Evolutionary conservation across 2,888 invertebrate genomes (phyloP), one percentile per base, ranked within the genome.

Genomic region (Cordilura impudica): DNA sequence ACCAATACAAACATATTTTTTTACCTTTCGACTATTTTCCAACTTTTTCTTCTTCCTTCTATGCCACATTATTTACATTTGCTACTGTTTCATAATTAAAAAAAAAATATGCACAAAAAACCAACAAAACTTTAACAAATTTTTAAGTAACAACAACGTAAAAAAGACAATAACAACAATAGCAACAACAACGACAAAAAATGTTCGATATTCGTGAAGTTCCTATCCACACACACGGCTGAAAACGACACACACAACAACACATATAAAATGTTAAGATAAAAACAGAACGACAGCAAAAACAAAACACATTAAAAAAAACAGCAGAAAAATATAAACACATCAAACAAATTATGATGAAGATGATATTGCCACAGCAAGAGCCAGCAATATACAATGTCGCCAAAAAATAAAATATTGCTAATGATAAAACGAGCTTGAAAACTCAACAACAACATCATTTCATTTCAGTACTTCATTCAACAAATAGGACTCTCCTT

Each of bases 171-270:
- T 65, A 78, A 70, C 35, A 53, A 47, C 18, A 69, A 69, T 8
- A 63, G 61, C 18, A 47, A 58, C 7, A 72, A 35, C 14, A 39
- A 49, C 60, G 75, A 73, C 65, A 63, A 75, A 79, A n/a, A 18
- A 72, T 75, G 71, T 79, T 75, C 75, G 71, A 71, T 79, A 79
- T 75, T 67, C 71, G 79, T 58, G 71, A 75, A 79, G 79, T 79
- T 79, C 79, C 79, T 79, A 79, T 35, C 35, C 12, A 39, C 12
- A 39, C 35, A 39, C 12, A 35, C 14, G 67, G 72, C 78, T 72
- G 51, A 78, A n/a, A 74, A 47, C 54, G 39, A 63, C 49, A 47
- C 65, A 35, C 45, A 61, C 31, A 51, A 18, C 58, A n/a, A 54
- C 8, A 12, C 14, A 72, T 18, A 26, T 16, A 26, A 39, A 23